These are phyloP conservation scores for Indri indri DNA, from an alignment of 2,113 vertebrate genomes.

Conservation along the genomic window DNA sequence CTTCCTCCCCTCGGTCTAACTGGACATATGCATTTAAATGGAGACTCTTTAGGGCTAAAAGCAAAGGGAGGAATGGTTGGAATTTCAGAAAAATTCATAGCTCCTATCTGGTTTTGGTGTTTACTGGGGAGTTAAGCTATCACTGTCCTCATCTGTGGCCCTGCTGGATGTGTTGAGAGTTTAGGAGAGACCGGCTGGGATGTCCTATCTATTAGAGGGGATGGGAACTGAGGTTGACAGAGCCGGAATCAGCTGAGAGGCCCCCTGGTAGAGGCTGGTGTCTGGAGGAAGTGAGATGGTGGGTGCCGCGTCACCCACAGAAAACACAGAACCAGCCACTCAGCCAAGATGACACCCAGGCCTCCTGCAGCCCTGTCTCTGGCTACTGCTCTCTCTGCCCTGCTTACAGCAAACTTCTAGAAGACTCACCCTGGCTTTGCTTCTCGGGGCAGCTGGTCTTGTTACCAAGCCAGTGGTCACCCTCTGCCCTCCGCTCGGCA, in stretches of 20 bases:
- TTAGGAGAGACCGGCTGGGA: not conserved
- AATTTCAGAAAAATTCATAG: constrained; percentile 41
- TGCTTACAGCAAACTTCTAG: not conserved
- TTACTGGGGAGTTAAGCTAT: not conserved
- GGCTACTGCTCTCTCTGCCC: not conserved
- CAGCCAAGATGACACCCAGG: not conserved
- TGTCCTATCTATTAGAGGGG: not conserved
- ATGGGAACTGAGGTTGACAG: not conserved
- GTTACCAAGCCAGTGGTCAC: not conserved
- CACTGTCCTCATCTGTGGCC: not conserved
- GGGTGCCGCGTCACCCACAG: not conserved
- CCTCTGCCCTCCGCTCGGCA: not conserved
- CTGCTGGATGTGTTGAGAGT: not conserved
- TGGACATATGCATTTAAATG: constrained; percentile 48
- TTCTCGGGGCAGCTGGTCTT: not conserved
- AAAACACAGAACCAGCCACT: not conserved
- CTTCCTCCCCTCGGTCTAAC: not conserved
- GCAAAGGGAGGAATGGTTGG: constrained; percentile 5
- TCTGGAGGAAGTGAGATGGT: not conserved
- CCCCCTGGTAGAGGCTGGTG: not conserved
- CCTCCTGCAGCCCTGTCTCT: not conserved
- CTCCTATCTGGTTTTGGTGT: not conserved
- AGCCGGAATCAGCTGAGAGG: not conserved
- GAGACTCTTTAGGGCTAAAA: constrained; percentile 1
- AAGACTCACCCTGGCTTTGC: not conserved